Evolutionary conservation across 30 jellyfish, hydroid and myxozoan species (phyloP).

Genomic region (Cassiopea xamachana): DNA sequence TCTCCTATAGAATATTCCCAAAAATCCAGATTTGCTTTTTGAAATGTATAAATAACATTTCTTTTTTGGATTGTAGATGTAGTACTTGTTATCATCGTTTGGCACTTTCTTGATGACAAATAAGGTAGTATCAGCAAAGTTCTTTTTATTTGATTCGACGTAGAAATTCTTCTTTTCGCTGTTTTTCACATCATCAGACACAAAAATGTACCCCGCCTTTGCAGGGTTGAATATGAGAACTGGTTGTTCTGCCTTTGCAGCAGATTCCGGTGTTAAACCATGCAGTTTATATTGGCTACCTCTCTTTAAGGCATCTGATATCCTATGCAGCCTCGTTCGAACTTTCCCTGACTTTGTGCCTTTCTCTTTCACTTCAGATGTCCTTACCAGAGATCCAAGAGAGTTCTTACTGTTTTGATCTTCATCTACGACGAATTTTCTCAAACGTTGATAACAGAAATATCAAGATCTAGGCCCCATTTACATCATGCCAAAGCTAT

Average conservation of each 20-base stretch:
- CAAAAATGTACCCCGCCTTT: constrained; percentile 1
- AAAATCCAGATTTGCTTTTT: constrained; percentile 42
- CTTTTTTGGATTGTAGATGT: constrained; percentile 11
- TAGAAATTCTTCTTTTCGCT: constrained; percentile 23
- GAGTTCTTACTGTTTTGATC: neutral
- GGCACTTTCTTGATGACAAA: constrained; percentile 15
- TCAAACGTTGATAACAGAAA: too few species aligned
- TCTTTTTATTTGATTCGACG: constrained; percentile 29
- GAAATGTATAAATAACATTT: constrained; percentile 17
- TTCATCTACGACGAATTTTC: neutral
- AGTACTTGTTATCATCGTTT: constrained; percentile 3
- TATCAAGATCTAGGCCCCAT: too few species aligned
- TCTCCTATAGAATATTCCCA: neutral
- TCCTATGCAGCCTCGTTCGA: neutral
- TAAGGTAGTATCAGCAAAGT: constrained; percentile 13
- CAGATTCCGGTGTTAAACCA: constrained; percentile 32
- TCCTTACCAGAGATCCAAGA: neutral
- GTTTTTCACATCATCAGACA: constrained; percentile 25
- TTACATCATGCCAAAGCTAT: too few species aligned
- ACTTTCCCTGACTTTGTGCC: neutral
- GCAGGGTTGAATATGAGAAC: constrained; percentile 41
- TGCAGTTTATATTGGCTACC: constrained; percentile 1
- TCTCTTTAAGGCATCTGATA: constrained; percentile 8
- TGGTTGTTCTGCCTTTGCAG: constrained; percentile 39
- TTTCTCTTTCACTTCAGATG: too few species aligned